phyloP scores from a whole-genome alignment of 2,888 invertebrate species.

The Uloborus plumipes region DNA sequence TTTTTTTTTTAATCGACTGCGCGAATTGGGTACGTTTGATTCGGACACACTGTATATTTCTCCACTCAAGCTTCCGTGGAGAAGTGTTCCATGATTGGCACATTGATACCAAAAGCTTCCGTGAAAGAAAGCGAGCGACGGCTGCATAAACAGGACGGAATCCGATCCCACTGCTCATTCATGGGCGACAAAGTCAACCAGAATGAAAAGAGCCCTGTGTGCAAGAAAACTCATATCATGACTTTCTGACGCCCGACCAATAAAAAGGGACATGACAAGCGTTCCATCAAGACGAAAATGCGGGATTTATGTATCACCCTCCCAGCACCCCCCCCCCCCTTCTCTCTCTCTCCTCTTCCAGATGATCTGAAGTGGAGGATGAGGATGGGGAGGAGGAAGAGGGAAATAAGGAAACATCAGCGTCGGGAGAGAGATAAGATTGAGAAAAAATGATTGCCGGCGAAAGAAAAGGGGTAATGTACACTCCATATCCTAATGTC shows the following conservation, averaged over 20 bases:
- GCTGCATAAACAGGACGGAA: too few species aligned
- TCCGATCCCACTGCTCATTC: too few species aligned
- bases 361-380: neutral
- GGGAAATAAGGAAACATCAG: slow-evolving; percentile 1
- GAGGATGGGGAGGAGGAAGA: too few species aligned
- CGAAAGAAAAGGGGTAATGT: slow-evolving; percentile 23
- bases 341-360: neutral
- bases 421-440: neutral
- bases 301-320: slow-evolving; percentile 48
- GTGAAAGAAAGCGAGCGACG: too few species aligned
- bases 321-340: slow-evolving; percentile 2
- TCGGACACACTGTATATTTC: too few species aligned
- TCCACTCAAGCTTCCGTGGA: too few species aligned
- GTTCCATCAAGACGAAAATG: slow-evolving; percentile 32
- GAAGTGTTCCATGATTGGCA: too few species aligned
- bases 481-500: slow-evolving; percentile 43
- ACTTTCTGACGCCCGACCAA: slow-evolving; percentile 28
- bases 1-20: too few species aligned
- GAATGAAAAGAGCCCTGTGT: too few species aligned
- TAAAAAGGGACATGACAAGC: slow-evolving; percentile 32
- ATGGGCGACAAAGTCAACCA: too few species aligned
- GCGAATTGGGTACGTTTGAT: too few species aligned
- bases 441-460: slow-evolving; percentile 1
- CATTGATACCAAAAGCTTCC: too few species aligned
- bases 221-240: neutral